phyloP scores from a whole-genome alignment of 2,888 invertebrate genomes.

The Brenthis hecate region DNA sequence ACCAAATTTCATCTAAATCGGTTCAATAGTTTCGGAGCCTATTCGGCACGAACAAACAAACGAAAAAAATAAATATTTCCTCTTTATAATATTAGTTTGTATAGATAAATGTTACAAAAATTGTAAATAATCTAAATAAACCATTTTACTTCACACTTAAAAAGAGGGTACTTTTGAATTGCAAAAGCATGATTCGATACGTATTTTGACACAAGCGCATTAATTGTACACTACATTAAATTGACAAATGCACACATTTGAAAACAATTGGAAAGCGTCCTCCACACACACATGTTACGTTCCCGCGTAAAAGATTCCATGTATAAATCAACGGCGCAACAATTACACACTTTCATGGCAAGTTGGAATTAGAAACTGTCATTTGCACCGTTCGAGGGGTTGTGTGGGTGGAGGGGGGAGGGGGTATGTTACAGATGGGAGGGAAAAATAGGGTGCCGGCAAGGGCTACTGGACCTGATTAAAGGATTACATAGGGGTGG shows the following conservation, averaged over 20 bases:
- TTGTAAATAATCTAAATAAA: no score
- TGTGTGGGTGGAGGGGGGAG: slow-evolving; percentile 46
- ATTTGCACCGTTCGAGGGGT: slow-evolving; percentile 81
- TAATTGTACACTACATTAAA: slow-evolving; percentile 42
- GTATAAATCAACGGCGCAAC: slow-evolving; percentile 81
- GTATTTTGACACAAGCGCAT: slow-evolving; percentile 18
- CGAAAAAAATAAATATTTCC: no score
- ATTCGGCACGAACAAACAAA: no score
- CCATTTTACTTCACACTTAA: background rate
- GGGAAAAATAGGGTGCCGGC: slow-evolving; percentile 79
- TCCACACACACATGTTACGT: slow-evolving; percentile 49
- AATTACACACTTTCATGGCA: slow-evolving; percentile 84
- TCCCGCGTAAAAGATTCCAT: slow-evolving; percentile 71
- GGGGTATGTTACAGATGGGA: slow-evolving; percentile 58
- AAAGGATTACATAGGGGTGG: slow-evolving; percentile 79
- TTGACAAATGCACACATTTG: slow-evolving; percentile 59
- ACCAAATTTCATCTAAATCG: no score
- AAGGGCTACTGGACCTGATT: slow-evolving; percentile 80
- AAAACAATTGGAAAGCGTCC: slow-evolving; percentile 45
- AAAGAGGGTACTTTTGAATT: background rate
- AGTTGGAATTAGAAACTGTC: slow-evolving; percentile 84
- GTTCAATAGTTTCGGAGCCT: no score
- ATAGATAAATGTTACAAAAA: no score
- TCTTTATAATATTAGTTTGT: no score
- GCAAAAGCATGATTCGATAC: slow-evolving; percentile 17